Evolutionary conservation across 2,113 vertebrate genomes (phyloP).

Genomic region (Micronycteris hirsuta): DNA sequence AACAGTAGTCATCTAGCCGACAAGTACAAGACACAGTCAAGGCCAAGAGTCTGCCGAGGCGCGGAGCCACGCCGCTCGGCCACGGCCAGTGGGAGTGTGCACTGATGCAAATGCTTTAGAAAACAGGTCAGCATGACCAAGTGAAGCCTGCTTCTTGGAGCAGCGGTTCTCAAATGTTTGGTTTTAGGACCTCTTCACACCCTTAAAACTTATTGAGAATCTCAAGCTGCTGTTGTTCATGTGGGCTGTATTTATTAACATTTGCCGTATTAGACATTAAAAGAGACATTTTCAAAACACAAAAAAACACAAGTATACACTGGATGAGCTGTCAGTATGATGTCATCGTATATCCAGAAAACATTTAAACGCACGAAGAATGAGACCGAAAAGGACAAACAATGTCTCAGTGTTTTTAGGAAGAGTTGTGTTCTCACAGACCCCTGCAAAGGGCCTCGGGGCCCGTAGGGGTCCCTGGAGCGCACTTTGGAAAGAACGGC

Average conservation of each 20-base stretch:
- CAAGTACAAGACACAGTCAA: background rate
- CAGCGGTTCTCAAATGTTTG: background rate
- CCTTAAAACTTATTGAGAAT: background rate
- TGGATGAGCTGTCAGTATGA: background rate
- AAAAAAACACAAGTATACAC: background rate
- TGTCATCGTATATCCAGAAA: background rate
- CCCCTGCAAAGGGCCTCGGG: background rate
- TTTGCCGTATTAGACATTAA: background rate
- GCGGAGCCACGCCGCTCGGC: background rate
- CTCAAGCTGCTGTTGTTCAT: background rate
- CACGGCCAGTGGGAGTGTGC: background rate
- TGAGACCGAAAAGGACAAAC: background rate
- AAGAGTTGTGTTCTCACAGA: background rate
- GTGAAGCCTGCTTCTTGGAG: background rate
- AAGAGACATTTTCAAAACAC: background rate
- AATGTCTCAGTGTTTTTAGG: background rate
- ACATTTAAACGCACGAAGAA: background rate
- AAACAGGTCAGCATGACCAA: background rate
- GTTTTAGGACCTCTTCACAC: background rate
- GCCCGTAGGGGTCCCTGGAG: background rate
- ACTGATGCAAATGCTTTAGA: background rate
- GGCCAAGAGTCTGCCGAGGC: background rate
- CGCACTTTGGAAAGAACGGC: background rate
- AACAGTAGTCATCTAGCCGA: background rate
- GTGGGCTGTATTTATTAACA: background rate